These are phyloP conservation scores for Psittacara wagleri DNA, from an alignment of 2,113 vertebrate species.

Conservation along the genomic window DNA sequence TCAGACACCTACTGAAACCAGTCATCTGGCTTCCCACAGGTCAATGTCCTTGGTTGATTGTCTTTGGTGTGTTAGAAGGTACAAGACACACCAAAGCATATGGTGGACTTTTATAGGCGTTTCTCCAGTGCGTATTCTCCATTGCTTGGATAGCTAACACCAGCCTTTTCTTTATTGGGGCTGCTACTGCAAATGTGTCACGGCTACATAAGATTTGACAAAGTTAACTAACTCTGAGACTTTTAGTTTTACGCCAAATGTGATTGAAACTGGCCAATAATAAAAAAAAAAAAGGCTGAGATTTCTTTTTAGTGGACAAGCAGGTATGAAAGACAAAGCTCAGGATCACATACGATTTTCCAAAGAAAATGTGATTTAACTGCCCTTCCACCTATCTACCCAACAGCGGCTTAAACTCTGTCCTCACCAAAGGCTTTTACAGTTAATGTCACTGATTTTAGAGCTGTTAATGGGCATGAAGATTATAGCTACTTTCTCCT, in stretches of 20 bases:
- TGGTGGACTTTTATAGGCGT: neutral
- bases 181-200: neutral
- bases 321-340: neutral
- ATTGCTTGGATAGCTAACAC: neutral
- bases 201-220: neutral
- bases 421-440: neutral
- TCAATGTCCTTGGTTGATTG: neutral
- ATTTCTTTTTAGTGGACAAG: neutral
- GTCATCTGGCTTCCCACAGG: neutral
- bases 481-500: slow-evolving; percentile 1
- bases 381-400: neutral
- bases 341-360: neutral
- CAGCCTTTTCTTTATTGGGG: neutral
- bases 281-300: neutral
- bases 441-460: neutral
- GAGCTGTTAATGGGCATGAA: neutral
- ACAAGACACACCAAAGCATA: neutral
- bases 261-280: neutral
- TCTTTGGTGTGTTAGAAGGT: neutral
- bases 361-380: neutral
- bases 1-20: neutral
- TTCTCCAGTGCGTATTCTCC: neutral
- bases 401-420: neutral
- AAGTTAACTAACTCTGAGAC: neutral
- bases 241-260: neutral